Conservation (phyloP, 2,888 invertebrate species). For the Lingula anatina region DNA sequence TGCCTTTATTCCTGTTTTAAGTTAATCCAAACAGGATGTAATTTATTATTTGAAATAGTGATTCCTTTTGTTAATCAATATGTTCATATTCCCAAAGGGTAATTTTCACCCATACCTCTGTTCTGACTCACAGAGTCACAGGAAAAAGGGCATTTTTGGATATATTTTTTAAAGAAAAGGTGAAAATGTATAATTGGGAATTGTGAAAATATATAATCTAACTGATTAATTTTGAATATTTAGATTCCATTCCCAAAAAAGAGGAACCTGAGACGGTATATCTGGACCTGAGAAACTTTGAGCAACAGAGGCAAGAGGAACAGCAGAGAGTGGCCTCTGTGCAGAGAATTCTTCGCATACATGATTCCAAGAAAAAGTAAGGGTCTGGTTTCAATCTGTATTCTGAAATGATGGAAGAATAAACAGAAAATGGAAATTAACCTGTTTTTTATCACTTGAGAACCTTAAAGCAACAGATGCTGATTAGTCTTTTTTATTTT, state of each 20-base stretch:
- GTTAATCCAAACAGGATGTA: too few relatives aligned
- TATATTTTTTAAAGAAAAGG: background rate
- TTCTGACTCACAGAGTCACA: too few relatives aligned
- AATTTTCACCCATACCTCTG: too few relatives aligned
- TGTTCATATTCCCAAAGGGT: too few relatives aligned
- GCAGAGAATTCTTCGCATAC: conserved; percentile 29
- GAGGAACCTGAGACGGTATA: conserved; percentile 33
- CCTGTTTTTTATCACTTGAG: too few relatives aligned
- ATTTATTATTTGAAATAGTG: too few relatives aligned
- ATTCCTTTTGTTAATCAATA: too few relatives aligned
- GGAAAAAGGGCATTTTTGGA: too few relatives aligned
- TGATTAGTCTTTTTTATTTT: background rate
- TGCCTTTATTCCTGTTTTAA: too few relatives aligned
- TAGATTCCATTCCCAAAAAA: too few relatives aligned
- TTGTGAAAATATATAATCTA: background rate
- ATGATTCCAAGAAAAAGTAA: conserved; percentile 4
- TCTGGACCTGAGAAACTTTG: conserved; percentile 41
- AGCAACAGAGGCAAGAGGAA: conserved; percentile 28
- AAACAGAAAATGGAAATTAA: conserved; percentile 2
- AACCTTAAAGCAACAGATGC: background rate
- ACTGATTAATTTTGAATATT: background rate
- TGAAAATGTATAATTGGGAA: conserved; percentile 7
- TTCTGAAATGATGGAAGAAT: background rate
- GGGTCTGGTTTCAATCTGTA: background rate
- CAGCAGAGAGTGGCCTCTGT: conserved; percentile 33